These are phyloP conservation scores for Regulus satrapa DNA, from an alignment of 2,113 vertebrate genomes.

Conservation along the genomic window DNA sequence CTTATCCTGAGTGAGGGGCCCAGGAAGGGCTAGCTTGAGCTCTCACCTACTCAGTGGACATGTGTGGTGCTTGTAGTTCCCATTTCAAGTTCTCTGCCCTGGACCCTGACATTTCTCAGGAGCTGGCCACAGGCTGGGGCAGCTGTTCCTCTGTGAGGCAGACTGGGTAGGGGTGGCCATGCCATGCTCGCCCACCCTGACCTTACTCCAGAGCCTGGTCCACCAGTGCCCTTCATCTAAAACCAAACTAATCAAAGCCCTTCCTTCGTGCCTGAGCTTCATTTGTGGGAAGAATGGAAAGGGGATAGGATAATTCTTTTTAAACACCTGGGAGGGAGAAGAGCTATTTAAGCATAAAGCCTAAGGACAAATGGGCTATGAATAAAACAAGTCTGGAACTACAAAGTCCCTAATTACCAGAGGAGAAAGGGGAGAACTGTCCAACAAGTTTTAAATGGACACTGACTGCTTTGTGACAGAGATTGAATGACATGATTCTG, in stretches of 20 bases:
- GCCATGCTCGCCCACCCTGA: not conserved
- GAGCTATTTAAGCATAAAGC: conserved; percentile 28
- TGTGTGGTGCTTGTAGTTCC: not conserved
- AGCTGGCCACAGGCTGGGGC: not conserved
- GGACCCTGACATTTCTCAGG: not conserved
- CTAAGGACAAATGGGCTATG: conserved; percentile 32
- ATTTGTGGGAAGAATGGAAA: not conserved
- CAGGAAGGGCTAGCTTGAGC: not conserved
- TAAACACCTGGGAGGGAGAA: not conserved
- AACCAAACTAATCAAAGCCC: not conserved
- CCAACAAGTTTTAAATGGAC: not conserved
- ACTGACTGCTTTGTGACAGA: not conserved
- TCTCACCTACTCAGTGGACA: not conserved
- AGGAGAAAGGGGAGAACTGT: not conserved
- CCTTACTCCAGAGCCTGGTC: not conserved
- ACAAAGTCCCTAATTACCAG: not conserved
- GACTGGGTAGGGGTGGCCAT: not conserved
- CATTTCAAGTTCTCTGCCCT: not conserved
- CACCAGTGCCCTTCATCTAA: not conserved
- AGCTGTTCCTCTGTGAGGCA: not conserved
- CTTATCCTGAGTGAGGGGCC: not conserved
- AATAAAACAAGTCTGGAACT: conserved; percentile 27
- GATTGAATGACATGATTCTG: not conserved
- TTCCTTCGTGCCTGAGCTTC: not conserved
- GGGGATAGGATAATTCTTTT: not conserved